Percentiles rank a stretch among this genome's conserved stretches.
Conservation (phyloP, 2,797 vertebrate species). For the Onychomys arenicola region DNA sequence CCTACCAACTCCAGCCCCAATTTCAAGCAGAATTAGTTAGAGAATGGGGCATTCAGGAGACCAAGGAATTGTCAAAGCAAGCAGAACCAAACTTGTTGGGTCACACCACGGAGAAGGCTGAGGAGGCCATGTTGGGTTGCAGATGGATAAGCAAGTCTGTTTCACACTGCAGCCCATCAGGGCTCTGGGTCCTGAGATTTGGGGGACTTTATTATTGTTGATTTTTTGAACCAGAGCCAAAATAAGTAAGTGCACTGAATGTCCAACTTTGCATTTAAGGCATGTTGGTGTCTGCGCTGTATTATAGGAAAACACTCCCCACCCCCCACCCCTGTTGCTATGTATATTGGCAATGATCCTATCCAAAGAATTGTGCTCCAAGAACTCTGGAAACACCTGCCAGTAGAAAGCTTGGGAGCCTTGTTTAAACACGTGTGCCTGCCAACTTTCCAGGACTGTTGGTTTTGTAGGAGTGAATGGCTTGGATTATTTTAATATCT, state of each 20-base stretch:
- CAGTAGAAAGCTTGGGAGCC: conserved; percentile 89
- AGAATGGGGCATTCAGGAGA: neutral
- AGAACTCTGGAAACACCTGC: conserved; percentile 91
- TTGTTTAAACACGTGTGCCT: conserved; percentile 89
- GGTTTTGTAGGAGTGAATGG: conserved; percentile 86
- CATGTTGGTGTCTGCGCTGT: conserved; percentile 81
- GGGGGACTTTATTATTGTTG: conserved; percentile 80
- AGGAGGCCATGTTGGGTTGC: neutral
- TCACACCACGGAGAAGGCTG: neutral
- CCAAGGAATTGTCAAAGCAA: neutral
- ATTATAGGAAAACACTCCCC: conserved; percentile 85
- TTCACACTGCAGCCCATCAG: conserved; percentile 46
- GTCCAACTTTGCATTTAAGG: conserved; percentile 78
- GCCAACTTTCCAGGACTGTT: conserved; percentile 90
- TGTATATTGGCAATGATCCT: conserved; percentile 89
- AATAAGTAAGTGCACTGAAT: conserved; percentile 80
- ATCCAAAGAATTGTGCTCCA: conserved; percentile 87
- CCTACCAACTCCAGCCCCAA: neutral
- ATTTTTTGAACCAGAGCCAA: conserved; percentile 80
- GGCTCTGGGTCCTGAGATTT: conserved; percentile 75
- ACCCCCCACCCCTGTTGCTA: conserved; percentile 84
- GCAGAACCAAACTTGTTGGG: neutral
- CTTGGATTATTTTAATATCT: conserved; percentile 86
- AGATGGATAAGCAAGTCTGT: conserved; percentile 42
- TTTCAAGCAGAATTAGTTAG: conserved; percentile 62